Percentiles rank a stretch among this genome's conserved stretches.
Evolutionary conservation across 2,888 invertebrate species (phyloP).

Genomic region (Podabrus alpinus): DNA sequence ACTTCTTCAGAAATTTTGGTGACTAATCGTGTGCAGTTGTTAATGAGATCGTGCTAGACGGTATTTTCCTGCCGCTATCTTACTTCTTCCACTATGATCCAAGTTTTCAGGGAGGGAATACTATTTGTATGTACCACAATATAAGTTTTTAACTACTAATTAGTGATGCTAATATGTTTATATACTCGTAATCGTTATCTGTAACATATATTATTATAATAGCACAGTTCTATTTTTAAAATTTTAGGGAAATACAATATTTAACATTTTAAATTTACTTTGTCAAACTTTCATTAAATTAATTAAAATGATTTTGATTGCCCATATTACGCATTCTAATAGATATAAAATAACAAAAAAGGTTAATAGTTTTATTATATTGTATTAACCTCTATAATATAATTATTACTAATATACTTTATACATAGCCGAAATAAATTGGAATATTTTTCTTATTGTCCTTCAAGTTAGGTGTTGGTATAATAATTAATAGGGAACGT

Average conservation of each 20-base stretch:
- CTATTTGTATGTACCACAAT: neutral
- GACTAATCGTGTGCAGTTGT: constrained; percentile 22
- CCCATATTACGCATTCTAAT: too few relatives aligned
- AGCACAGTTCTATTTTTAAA: neutral
- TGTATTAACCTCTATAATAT: too few relatives aligned
- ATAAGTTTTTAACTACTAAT: neutral
- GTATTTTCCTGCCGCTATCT: neutral
- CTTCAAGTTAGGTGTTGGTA: too few relatives aligned
- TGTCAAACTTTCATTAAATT: neutral
- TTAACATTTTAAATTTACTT: neutral
- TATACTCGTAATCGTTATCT: neutral
- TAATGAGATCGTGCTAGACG: constrained; percentile 3
- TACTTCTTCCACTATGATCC: neutral
- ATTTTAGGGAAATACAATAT: neutral
- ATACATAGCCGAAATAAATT: too few relatives aligned
- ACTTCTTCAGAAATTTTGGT: constrained; percentile 13
- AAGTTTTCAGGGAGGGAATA: neutral
- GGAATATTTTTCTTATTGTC: too few relatives aligned
- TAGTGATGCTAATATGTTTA: neutral
- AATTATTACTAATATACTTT: too few relatives aligned
- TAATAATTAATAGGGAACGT: too few relatives aligned
- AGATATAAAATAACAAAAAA: too few relatives aligned
- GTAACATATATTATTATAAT: neutral
- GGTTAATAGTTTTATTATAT: too few relatives aligned
- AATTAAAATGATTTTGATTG: neutral